Base-by-base conservation (phyloP, 1,140 invertebrate species). In the Lepeophtheirus salmonis region DNA sequence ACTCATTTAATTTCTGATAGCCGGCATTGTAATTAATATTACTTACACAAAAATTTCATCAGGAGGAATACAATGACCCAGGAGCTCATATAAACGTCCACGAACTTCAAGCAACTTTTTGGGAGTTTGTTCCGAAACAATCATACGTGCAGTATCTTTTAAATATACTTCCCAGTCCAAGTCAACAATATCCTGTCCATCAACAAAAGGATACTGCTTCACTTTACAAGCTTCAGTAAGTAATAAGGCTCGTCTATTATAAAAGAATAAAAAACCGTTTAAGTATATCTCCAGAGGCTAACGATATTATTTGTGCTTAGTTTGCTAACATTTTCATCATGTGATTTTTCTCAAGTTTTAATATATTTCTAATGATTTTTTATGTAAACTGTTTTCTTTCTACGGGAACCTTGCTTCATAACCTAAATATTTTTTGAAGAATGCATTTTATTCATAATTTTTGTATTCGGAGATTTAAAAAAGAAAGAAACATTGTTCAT, bases 131-230 rank as follows among this genome's bases (percentile, higher is more conserved):
- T 97, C 85, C 17, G 81, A 74, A 3, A 94, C 74, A 67, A 97
- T 92, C 72, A 85, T 80, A 51, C 78, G 78, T 0, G 90, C 91
- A 16, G 90, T 96, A 62, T 88, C 84, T 65, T 77, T 74, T 13
- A 98, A 79, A 70, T 83, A 97, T 1, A 82, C 68, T 71, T 92
- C 83, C 94, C 94, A 99, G 74, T 97, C 92, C 3, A 91, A 83
- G 67, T 88, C 81, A 0, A 79, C 75, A 30, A 97, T 79, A 60
- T 83, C 78, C 71, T 63, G 55, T 14, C 48, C 50, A 26, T n/a
- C 24, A 13, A 13, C 54, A 16, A 61, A 54, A 2, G 48, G 59
- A 20, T 69, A 77, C 73, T 76, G 70, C 66, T 77, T 71, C 2
- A 75, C 72, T 59, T 69, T 67, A 62, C 72, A 72, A 1, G 75